Percentiles rank a stretch among this genome's conserved stretches.
phyloP scores from a whole-genome alignment of 2,888 invertebrate genomes.

The Criorhina ranunculi region DNA sequence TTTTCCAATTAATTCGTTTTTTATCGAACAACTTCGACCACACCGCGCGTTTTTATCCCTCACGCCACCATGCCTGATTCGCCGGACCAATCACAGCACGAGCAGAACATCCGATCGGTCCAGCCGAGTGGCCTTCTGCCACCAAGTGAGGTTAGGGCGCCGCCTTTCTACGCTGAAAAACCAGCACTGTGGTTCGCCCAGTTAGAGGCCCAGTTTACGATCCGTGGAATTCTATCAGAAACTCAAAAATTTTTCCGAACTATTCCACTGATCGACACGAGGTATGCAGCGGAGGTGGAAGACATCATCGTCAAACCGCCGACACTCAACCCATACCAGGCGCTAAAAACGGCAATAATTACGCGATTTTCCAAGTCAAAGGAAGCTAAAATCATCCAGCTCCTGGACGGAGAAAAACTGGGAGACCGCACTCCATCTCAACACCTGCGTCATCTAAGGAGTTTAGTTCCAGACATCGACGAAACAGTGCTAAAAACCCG shows the following conservation, averaged over 20 bases:
- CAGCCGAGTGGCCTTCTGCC: background rate
- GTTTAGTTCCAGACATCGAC: slow-evolving; percentile 23
- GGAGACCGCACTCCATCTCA: slow-evolving; percentile 44
- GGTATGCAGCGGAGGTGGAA: slow-evolving; percentile 2
- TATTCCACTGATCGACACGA: no score
- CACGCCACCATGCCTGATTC: no score
- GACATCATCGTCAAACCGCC: slow-evolving; percentile 20
- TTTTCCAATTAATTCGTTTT: background rate
- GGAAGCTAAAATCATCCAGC: slow-evolving; percentile 28
- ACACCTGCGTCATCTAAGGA: slow-evolving; percentile 35
- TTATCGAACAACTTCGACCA: background rate
- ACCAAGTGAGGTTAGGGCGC: background rate
- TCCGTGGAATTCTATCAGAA: no score
- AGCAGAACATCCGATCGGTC: no score
- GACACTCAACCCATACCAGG: no score
- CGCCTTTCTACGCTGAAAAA: no score
- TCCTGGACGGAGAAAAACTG: slow-evolving; percentile 22
- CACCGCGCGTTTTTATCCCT: background rate
- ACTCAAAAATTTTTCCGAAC: no score
- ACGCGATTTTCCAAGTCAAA: slow-evolving; percentile 35
- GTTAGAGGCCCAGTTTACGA: no score
- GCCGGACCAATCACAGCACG: no score
- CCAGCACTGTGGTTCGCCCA: no score
- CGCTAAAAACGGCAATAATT: no score
- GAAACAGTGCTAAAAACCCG: slow-evolving; percentile 14